phyloP scores from a whole-genome alignment of 2,888 invertebrate species.

The Platypus cylindrus region DNA sequence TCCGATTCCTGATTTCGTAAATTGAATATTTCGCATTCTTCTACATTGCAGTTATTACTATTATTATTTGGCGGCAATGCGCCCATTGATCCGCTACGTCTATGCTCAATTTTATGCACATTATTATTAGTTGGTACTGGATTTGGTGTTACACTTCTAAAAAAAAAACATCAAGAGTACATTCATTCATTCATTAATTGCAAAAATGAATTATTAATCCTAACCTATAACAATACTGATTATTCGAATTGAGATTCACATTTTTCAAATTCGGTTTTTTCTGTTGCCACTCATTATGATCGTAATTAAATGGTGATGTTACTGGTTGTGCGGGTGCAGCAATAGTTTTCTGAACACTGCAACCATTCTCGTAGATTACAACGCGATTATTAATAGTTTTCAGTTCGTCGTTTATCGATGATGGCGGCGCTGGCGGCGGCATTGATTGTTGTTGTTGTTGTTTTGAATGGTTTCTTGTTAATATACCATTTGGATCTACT shows the following conservation, averaged over 20 bases:
- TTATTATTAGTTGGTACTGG: constrained; percentile 24
- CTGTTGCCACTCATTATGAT: constrained; percentile 26
- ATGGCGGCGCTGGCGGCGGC: too few relatives aligned
- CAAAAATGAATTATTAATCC: not conserved
- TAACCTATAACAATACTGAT: not conserved
- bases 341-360: constrained; percentile 30
- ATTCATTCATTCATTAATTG: not conserved
- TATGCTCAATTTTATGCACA: constrained; percentile 23
- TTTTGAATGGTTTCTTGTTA: constrained; percentile 29
- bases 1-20: constrained; percentile 34
- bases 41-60: too few relatives aligned
- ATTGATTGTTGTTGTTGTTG: too few relatives aligned
- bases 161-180: constrained; percentile 10
- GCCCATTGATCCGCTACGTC: constrained; percentile 28
- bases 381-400: constrained; percentile 35
- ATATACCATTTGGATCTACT: too few relatives aligned
- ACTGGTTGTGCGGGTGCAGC: too few relatives aligned
- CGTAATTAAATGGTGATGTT: too few relatives aligned
- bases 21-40: constrained; percentile 18
- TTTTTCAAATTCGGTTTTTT: not conserved
- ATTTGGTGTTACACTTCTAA: constrained; percentile 31
- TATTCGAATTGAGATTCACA: too few relatives aligned
- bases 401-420: too few relatives aligned
- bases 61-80: constrained; percentile 25
- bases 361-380: constrained; percentile 32